These are phyloP conservation scores for Drosophila yakuba DNA, from an alignment of 1,140 invertebrate species.

Conservation along the genomic window DNA sequence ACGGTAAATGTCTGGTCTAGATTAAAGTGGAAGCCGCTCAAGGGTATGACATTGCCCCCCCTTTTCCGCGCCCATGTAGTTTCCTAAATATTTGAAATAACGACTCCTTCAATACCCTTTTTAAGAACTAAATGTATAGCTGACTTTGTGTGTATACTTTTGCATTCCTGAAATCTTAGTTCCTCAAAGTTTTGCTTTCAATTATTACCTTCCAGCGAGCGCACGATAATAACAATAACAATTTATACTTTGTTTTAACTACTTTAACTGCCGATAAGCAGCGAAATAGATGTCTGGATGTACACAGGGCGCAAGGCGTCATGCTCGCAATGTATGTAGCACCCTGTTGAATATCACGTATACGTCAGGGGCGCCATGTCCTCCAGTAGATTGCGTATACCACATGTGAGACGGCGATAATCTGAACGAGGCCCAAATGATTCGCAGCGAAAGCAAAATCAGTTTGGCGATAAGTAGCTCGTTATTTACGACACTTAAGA, in stretches of 20 bases:
- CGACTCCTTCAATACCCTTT: background rate
- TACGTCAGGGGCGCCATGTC: constrained; percentile 27
- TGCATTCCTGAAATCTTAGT: no score
- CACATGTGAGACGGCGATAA: constrained; percentile 19
- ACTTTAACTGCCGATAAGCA: constrained; percentile 67
- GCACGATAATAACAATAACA: constrained; percentile 32
- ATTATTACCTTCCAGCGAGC: background rate
- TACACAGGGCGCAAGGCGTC: constrained; percentile 62
- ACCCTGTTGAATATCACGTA: constrained; percentile 9
- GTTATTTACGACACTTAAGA: constrained; percentile 23
- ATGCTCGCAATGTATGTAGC: background rate
- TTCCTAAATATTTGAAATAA: background rate
- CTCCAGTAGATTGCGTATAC: constrained; percentile 34
- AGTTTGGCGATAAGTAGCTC: constrained; percentile 5
- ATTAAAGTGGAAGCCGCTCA: constrained; percentile 11
- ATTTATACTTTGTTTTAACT: constrained; percentile 46
- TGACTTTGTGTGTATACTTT: no score
- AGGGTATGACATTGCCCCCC: background rate
- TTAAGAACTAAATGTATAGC: no score
- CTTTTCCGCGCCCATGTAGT: background rate
- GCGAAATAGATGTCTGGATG: constrained; percentile 56
- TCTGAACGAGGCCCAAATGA: constrained; percentile 2
- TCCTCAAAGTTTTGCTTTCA: no score
- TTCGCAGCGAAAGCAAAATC: constrained; percentile 27
- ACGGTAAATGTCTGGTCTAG: constrained; percentile 6